Base-by-base conservation (phyloP, 1,140 invertebrate species). In the Drosophila mauritiana region DNA sequence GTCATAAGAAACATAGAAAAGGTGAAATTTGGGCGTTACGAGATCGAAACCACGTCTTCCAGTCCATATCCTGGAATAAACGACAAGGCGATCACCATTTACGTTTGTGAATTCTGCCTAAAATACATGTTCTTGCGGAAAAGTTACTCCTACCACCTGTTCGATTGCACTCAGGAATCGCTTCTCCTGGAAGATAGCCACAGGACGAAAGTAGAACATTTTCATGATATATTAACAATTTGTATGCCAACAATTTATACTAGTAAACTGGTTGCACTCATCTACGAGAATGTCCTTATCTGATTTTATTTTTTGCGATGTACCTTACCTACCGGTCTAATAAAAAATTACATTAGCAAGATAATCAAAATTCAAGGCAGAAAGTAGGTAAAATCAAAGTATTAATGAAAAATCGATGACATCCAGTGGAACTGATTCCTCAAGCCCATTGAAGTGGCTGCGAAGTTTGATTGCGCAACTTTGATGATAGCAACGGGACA, bases 31-130 rank as follows among this genome's bases (percentile, higher is more conserved):
- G 98, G 98, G 61, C 94, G 96, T 91, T 99, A 97, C 93, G 98
- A 99, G 94, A 99, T 99, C 46, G 98, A 99, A 91, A 98, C 98
- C 11, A 99, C 98, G 98, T 99, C 99, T 92, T 99, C 98, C 90
- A 99, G 98, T 90, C 98, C 98, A 0, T 99, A 98, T 93, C 98
- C 98, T 3, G 98, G 98, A 69, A 98, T 99, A 88, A 99, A 99
- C 93, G 97, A 98, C 0, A 97, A 98, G 93, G 97, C 97, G 68
- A 94, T 96, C 1, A 98, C 98, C 91, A 93, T 99, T 6, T 99
- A 97, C 95, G 97, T 99, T 37, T 99, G 98, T 93, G 98, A 99
- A 94, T 99, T 97, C 92, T 99, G 98, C 92, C 93, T 99, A 2
- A 99, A 98, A 90, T 99, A 99, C 91, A 99, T 99, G 97, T 94